Evolutionary conservation across 2,888 invertebrate genomes (phyloP).

Genomic region (Hyles lineata): DNA sequence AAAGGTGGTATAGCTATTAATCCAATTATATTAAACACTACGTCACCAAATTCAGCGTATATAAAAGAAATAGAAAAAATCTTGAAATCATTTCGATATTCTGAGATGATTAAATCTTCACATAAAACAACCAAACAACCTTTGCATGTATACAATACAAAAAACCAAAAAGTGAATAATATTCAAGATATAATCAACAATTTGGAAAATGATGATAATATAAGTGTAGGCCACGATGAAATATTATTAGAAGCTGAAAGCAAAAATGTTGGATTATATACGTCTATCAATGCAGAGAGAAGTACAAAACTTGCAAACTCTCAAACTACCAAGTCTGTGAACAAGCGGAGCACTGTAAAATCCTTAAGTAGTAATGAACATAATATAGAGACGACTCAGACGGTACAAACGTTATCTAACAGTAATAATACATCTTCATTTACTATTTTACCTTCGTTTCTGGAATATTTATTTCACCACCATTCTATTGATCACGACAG

Average conservation of each 20-base stretch:
- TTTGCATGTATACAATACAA: constrained; percentile 32
- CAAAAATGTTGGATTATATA: constrained; percentile 35
- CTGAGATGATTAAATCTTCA: constrained; percentile 34
- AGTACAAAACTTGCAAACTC: not conserved
- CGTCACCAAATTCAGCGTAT: constrained; percentile 57
- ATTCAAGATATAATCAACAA: constrained; percentile 75
- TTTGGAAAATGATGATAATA: constrained; percentile 55
- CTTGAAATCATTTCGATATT: constrained; percentile 51
- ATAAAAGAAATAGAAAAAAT: constrained; percentile 62
- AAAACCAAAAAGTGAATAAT: constrained; percentile 64
- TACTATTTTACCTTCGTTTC: constrained; percentile 60
- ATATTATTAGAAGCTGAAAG: constrained; percentile 64
- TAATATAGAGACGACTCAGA: not conserved
- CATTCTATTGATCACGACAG: constrained; percentile 35
- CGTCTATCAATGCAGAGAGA: not conserved
- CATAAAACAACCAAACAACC: constrained; percentile 34
- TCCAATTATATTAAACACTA: constrained; percentile 65
- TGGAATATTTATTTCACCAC: constrained; percentile 62
- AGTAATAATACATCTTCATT: constrained; percentile 30
- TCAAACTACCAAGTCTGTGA: constrained; percentile 29
- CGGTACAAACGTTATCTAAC: not conserved
- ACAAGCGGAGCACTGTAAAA: not conserved
- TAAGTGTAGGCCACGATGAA: constrained; percentile 47
- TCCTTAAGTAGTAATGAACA: not conserved
- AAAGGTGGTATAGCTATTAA: constrained; percentile 74